A percentile compares a stretch with the other conserved stretches of the same genome.
phyloP scores from a whole-genome alignment of 2,797 vertebrate species.

The Apogon talboti region DNA sequence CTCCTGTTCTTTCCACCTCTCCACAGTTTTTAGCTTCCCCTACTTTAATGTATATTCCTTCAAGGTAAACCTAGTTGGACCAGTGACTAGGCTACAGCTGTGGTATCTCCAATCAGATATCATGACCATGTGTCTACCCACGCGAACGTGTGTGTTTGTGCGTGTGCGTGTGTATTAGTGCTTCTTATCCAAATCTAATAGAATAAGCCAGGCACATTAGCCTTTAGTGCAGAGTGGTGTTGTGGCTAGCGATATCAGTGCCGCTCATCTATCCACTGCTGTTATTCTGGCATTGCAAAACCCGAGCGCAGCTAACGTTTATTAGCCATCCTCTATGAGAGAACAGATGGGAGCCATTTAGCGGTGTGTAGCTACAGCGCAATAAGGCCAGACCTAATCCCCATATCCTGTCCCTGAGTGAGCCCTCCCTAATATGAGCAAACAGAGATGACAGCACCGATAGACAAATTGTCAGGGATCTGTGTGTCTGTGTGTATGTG shows the following conservation, averaged over 20 bases:
- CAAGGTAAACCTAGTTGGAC: constrained; percentile 62
- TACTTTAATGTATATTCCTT: constrained; percentile 50
- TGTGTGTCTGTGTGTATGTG: constrained; percentile 37
- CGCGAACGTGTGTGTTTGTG: constrained; percentile 28
- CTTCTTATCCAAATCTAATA: constrained; percentile 82
- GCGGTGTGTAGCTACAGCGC: constrained; percentile 81
- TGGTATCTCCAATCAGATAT: constrained; percentile 73
- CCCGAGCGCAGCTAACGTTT: constrained; percentile 74
- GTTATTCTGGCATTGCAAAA: constrained; percentile 78
- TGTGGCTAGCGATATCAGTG: constrained; percentile 79
- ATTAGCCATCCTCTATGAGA: constrained; percentile 77
- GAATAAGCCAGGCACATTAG: constrained; percentile 84
- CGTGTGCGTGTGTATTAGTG: constrained; percentile 57
- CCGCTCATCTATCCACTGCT: constrained; percentile 82
- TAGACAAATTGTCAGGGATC: constrained; percentile 74
- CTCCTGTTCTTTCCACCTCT: constrained; percentile 67
- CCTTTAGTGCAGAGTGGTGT: constrained; percentile 77
- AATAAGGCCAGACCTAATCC: constrained; percentile 83
- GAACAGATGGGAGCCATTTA: constrained; percentile 86
- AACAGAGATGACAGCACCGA: constrained; percentile 83
- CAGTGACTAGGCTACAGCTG: constrained; percentile 41
- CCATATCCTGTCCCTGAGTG: constrained; percentile 84
- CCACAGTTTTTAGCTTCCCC: constrained; percentile 32
- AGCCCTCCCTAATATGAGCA: constrained; percentile 83
- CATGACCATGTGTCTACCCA: constrained; percentile 22